Evolutionary conservation across 2,113 vertebrate species (phyloP).

Genomic region (Tyto alba): DNA sequence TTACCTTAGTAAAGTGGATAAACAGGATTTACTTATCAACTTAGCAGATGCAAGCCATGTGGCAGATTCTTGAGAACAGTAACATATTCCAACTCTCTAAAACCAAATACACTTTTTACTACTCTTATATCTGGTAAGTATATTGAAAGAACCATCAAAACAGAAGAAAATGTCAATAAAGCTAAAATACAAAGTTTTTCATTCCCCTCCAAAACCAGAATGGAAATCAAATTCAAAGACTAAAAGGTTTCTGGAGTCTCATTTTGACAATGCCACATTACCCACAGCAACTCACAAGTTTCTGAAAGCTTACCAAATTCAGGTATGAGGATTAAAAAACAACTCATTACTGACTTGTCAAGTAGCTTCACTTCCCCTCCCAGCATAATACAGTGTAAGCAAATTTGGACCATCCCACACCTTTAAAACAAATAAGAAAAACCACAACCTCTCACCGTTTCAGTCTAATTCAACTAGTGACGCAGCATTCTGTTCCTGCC

Average conservation of each 20-base stretch:
- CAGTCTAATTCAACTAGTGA: background rate
- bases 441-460: background rate
- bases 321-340: background rate
- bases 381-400: background rate
- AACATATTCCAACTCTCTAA: background rate
- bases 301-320: background rate
- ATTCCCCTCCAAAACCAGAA: background rate
- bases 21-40: conserved; percentile 17
- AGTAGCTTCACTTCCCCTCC: background rate
- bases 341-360: background rate
- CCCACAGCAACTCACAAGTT: background rate
- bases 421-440: background rate
- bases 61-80: background rate
- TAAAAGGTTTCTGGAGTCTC: background rate
- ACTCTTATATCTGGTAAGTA: background rate
- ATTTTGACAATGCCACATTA: background rate
- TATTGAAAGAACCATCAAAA: background rate
- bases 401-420: background rate
- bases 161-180: background rate
- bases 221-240: background rate
- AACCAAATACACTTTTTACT: background rate
- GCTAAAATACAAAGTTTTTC: background rate
- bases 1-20: background rate
- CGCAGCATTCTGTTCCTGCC: background rate
- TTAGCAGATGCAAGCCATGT: background rate